Evolutionary conservation across 2,113 vertebrate species (phyloP).

Genomic region (Salvelinus namaycush): DNA sequence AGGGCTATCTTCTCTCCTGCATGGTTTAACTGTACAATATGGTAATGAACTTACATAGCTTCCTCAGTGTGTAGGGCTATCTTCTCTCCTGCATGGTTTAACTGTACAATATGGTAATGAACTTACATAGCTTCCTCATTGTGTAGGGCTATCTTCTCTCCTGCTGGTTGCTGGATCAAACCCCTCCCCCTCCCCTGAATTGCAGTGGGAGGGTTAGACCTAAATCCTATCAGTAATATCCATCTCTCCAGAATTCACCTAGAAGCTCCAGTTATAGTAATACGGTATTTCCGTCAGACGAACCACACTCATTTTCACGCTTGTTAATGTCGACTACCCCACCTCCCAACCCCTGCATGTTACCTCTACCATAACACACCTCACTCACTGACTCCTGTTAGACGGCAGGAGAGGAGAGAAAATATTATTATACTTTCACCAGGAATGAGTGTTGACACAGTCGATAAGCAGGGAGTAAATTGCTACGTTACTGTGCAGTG

Average conservation of each 20-base stretch:
- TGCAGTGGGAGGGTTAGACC: not conserved
- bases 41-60: not conserved
- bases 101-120: not conserved
- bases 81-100: not conserved
- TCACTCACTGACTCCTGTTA: conserved; percentile 31
- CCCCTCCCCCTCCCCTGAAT: too few species aligned
- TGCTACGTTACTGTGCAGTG: not conserved
- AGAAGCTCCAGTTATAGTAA: not conserved
- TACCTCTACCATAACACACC: conserved; percentile 38
- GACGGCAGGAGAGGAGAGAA: conserved; percentile 43
- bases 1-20: not conserved
- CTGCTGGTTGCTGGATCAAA: not conserved
- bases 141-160: not conserved
- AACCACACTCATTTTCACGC: not conserved
- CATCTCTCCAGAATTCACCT: conserved; percentile 11
- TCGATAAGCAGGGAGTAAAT: conserved; percentile 49
- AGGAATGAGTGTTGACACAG: conserved; percentile 25
- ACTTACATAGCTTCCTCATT: not conserved
- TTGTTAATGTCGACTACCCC: not conserved
- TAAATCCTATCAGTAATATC: conserved; percentile 1
- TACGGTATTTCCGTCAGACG: not conserved
- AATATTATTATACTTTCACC: conserved; percentile 59
- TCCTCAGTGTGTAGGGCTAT: not conserved
- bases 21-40: not conserved
- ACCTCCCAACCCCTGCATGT: conserved; percentile 10